Conservation (phyloP, 2,888 invertebrate species). For the Aporophyla lueneburgensis region DNA sequence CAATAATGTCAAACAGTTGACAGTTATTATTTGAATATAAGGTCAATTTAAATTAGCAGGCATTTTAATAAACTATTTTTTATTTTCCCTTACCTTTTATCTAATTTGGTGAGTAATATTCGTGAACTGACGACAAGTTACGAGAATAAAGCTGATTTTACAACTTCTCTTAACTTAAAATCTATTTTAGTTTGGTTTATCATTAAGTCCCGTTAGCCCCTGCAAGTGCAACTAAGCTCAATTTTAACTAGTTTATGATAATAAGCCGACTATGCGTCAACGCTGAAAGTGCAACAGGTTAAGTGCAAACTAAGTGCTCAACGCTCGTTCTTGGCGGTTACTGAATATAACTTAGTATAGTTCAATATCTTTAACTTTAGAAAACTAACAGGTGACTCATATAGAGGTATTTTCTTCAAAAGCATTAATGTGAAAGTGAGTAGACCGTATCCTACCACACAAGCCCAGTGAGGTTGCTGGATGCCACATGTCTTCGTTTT, state of each 20-base stretch:
- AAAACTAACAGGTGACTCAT: background rate
- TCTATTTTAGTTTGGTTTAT: background rate
- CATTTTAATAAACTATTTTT: background rate
- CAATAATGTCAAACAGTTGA: background rate
- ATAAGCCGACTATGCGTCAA: background rate
- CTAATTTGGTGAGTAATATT: background rate
- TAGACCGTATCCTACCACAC: too few relatives aligned
- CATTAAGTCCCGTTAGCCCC: background rate
- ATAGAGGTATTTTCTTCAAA: too few relatives aligned
- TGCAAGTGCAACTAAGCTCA: background rate
- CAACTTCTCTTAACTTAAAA: background rate
- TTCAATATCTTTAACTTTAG: background rate
- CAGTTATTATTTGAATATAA: too few relatives aligned
- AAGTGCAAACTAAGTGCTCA: conserved; percentile 3
- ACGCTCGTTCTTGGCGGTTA: background rate
- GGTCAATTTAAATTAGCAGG: background rate
- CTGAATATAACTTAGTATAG: background rate
- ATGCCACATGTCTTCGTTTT: too few relatives aligned
- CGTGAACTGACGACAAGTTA: background rate
- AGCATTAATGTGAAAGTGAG: too few relatives aligned
- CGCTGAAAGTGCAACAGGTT: background rate
- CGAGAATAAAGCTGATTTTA: background rate
- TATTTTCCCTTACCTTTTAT: background rate
- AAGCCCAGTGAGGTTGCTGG: too few relatives aligned
- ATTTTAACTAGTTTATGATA: background rate